Conservation (phyloP, 1,140 invertebrate species). For the Diuraphis noxia region DNA sequence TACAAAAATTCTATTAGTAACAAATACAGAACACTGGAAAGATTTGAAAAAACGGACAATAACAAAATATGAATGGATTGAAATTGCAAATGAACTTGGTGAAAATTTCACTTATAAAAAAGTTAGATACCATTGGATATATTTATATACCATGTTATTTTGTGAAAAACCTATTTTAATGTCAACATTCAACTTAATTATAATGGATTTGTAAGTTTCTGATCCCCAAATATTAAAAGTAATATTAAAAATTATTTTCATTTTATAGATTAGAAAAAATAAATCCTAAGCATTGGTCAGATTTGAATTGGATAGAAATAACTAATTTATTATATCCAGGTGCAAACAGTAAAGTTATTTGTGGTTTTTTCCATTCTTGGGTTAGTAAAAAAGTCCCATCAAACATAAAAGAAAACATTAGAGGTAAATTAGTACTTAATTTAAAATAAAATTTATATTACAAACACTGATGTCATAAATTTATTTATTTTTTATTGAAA, state of each 20-base stretch:
- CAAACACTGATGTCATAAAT: not conserved
- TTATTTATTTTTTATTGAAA: too few species aligned
- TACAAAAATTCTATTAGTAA: conserved; percentile 37
- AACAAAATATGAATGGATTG: not conserved
- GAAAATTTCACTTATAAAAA: not conserved
- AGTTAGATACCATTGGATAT: not conserved
- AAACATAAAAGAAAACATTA: not conserved
- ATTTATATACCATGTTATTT: conserved; percentile 35
- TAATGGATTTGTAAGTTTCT: conserved; percentile 26
- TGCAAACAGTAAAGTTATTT: not conserved
- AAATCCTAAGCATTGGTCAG: conserved; percentile 2
- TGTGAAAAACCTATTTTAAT: not conserved
- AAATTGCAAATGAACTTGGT: not conserved
- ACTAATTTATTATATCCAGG: conserved; percentile 30
- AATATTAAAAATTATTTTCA: not conserved
- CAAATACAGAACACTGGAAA: conserved; percentile 19
- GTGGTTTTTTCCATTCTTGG: not conserved
- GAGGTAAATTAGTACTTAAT: not conserved
- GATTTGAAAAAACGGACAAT: conserved; percentile 6
- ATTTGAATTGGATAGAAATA: conserved; percentile 30
- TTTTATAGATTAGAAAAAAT: not conserved
- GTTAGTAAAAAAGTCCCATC: not conserved
- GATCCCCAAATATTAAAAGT: not conserved
- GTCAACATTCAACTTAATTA: not conserved
- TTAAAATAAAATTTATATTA: not conserved